These are phyloP conservation scores for Pogoniulus pusillus DNA, from an alignment of 2,797 vertebrate species.

Conservation along the genomic window DNA sequence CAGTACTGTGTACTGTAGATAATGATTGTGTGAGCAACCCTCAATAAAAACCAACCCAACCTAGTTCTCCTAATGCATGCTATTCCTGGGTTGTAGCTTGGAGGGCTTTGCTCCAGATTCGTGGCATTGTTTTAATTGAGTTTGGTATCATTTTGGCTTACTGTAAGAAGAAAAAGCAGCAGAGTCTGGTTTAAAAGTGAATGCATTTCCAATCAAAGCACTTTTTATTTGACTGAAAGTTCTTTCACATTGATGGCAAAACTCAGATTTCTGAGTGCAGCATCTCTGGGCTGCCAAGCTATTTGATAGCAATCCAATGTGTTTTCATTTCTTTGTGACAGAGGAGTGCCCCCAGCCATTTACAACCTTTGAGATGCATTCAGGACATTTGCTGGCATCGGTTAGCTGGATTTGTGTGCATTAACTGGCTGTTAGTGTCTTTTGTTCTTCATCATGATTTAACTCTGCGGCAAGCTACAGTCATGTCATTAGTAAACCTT, in stretches of 20 bases:
- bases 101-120: not conserved
- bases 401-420: not conserved
- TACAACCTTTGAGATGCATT: conserved; percentile 34
- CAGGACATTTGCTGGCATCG: not conserved
- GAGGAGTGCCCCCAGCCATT: not conserved
- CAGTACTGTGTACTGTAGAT: not conserved
- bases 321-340: conserved; percentile 36
- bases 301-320: not conserved
- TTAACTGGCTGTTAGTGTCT: not conserved
- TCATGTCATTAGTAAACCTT: not conserved
- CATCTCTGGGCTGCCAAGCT: conserved; percentile 7
- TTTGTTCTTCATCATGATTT: not conserved
- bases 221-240: conserved; percentile 19
- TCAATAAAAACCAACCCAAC: conserved; percentile 12
- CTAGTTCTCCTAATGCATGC: not conserved
- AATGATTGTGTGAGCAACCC: not conserved
- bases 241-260: conserved; percentile 26
- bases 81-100: conserved; percentile 4
- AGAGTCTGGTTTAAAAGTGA: not conserved
- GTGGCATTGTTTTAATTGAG: not conserved
- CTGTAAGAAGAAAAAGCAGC: not conserved
- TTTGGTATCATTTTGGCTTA: not conserved
- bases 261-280: conserved; percentile 21
- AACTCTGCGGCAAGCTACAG: not conserved
- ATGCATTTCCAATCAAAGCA: conserved; percentile 20